Evolutionary conservation across 2,113 vertebrate genomes (phyloP), one percentile per base, ranked within the genome.

Genomic region (Muntiacus muntjak): DNA sequence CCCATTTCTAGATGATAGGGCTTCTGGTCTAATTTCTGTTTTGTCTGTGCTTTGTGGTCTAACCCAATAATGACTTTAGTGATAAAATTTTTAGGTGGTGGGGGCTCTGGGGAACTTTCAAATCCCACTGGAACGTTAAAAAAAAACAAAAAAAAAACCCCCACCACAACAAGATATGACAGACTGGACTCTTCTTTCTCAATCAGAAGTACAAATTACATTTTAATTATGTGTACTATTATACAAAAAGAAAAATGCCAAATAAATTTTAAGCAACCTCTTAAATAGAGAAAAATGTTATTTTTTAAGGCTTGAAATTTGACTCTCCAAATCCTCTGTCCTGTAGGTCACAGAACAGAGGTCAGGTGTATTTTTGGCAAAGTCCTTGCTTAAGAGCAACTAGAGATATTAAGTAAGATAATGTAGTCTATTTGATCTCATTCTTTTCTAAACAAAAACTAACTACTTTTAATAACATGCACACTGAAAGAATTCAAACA

Each of bases 301-400:
- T 89, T 96, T 96, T 97, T 79, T 54, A 86, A 95, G 28, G 30
- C 87, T 33, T 78, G 30, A 86, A 96, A 81, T 93, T 84, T 87
- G 62, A 74, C 13, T 94, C 62, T 81, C 33, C 21, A 54, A 47
- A 54, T 15, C 5, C n/a, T 79, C 26, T 91, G 52, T 91, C 54
- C 82, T 81, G 1, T 2, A 71, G 26, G 74, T 36, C 94, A 96
- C 26, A 57, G 28, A 62, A 82, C 0, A 90, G 15, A 87, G 21
- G 28, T 12, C n/a, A 76, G 47, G 67, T 50, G 12, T 83, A 91
- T 52, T 95, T 96, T 57, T 86, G 85, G 71, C 50, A 58, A 93
- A 93, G 40, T 64, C 50, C 36, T 83, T 93, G 28, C 36, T 91
- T 17, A 79, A 81, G 15, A 91, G 21, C 28, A n/a, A 85, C 54